A percentile compares a stretch with the other conserved stretches of the same genome.
Evolutionary conservation across 1,140 invertebrate genomes (phyloP).

Genomic region (Polypedilum pembai): DNA sequence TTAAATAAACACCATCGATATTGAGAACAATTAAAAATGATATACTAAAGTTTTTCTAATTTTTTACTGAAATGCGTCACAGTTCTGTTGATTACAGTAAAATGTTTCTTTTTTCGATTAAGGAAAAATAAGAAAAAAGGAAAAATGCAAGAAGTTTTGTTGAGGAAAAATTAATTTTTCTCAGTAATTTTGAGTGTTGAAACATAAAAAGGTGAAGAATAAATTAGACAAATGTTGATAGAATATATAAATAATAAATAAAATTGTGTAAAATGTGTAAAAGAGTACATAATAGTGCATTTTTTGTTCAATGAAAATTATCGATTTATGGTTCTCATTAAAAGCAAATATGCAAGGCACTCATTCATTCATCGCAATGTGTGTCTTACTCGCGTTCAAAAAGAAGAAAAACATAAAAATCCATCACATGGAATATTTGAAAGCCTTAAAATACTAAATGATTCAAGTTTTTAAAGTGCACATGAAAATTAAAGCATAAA

Average conservation of each 20-base stretch:
- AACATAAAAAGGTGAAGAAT: not conserved
- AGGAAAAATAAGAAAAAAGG: too few relatives aligned
- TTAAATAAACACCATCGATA: too few relatives aligned
- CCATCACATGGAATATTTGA: not conserved
- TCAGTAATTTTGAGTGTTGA: not conserved
- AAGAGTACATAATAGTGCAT: not conserved
- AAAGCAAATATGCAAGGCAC: slow-evolving; percentile 2
- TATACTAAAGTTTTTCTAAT: too few relatives aligned
- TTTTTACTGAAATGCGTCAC: too few relatives aligned
- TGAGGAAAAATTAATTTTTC: not conserved
- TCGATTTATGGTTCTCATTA: slow-evolving; percentile 13
- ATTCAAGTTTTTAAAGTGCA: not conserved
- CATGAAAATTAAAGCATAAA: not conserved
- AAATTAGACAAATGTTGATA: not conserved
- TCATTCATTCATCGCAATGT: slow-evolving; percentile 17
- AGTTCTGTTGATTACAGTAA: too few relatives aligned
- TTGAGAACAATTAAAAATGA: too few relatives aligned
- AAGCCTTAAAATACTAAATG: not conserved
- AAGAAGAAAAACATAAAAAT: not conserved
- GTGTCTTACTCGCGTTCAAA: not conserved
- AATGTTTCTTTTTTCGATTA: too few relatives aligned
- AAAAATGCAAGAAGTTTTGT: too few relatives aligned
- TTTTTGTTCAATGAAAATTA: not conserved
- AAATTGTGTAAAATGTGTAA: not conserved
- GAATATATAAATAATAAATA: not conserved